Conservation (phyloP, 2,888 invertebrate species). For the Chloroclystis v-ata region DNA sequence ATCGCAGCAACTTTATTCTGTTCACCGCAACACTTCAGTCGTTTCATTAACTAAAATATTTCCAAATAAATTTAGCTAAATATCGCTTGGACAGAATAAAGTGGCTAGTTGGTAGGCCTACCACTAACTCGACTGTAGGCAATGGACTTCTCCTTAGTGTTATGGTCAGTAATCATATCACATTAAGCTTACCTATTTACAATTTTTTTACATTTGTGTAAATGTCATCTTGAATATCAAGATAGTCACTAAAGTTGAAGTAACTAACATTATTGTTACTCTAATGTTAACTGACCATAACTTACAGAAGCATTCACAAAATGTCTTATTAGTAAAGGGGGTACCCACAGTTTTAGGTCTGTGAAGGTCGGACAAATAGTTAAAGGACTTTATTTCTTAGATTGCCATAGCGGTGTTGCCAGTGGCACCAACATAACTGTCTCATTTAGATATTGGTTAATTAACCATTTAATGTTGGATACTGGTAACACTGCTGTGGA, state of each 20-base stretch:
- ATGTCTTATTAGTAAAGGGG: slow-evolving; percentile 12
- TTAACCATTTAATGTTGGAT: too few relatives aligned
- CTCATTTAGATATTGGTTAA: too few relatives aligned
- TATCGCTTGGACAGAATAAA: slow-evolving; percentile 44
- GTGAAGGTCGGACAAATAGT: slow-evolving; percentile 2
- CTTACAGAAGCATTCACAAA: slow-evolving; percentile 14
- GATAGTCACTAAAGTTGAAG: slow-evolving; percentile 11
- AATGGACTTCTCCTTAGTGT: slow-evolving; percentile 13
- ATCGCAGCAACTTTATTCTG: slow-evolving; percentile 52
- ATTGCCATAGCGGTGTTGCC: too few relatives aligned
- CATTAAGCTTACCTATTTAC: slow-evolving; percentile 23
- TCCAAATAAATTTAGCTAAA: slow-evolving; percentile 50
- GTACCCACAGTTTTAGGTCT: slow-evolving; percentile 8
- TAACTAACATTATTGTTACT: slow-evolving; percentile 10
- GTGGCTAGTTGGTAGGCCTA: slow-evolving; percentile 45
- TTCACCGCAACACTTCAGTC: slow-evolving; percentile 54
- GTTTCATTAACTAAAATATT: slow-evolving; percentile 61
- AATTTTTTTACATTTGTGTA: slow-evolving; percentile 11
- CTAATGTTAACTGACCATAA: slow-evolving; percentile 20
- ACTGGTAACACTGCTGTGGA: too few relatives aligned
- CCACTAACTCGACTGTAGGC: slow-evolving; percentile 40
- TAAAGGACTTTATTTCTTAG: not conserved
- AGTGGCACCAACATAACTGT: too few relatives aligned
- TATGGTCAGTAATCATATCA: slow-evolving; percentile 20
- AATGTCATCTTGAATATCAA: slow-evolving; percentile 17